Evolutionary conservation across 2,113 vertebrate genomes (phyloP), one percentile per base, ranked within the genome.

Genomic region (Alectura lathami): DNA sequence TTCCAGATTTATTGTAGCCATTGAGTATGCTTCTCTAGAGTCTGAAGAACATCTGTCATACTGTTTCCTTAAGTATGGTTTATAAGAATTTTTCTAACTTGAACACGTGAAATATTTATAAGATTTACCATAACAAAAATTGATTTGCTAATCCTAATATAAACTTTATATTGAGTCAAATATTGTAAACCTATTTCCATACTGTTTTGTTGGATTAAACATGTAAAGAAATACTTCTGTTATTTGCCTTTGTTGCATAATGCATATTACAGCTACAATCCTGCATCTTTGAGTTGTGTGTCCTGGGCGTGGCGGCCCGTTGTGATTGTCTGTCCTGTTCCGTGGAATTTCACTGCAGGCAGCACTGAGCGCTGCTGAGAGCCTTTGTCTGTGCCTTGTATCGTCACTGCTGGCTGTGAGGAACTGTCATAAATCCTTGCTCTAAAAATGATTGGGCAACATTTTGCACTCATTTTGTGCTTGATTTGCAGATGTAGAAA

Each of bases 401-500:
- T 1, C 85, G 72, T 48, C 23, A n/a, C 26, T 17, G 63, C 14
- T 54, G 64, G 18, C 76, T 75, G 51, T 34, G 72, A 81, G 86
- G 26, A 77, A 50, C 3, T 6, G 2, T 26, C 72, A 86, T 95
- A 69, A 63, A 5, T 94, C 90, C 34, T 29, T 13, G 29, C 47
- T 81, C 32, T 68, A 86, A 93, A 92, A 51, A 81, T 70, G 50
- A 40, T 17, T 38, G 5, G 42, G 45, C 45, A 89, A 47, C 43
- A 32, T 90, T 95, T 95, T 92, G 30, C 76, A 47, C 43, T 95
- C 64, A 17, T 51, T 64, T 84, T 51, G 16, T 75, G 47, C 69
- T 80, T 83, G 86, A 91, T 91, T 91, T 92, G 69, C 73, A 75
- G 73, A 36, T 88, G 50, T 72, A 53, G 69, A 91, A 93, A 70